Conservation (phyloP, 2,797 vertebrate genomes). For the Sus cebifrons region DNA sequence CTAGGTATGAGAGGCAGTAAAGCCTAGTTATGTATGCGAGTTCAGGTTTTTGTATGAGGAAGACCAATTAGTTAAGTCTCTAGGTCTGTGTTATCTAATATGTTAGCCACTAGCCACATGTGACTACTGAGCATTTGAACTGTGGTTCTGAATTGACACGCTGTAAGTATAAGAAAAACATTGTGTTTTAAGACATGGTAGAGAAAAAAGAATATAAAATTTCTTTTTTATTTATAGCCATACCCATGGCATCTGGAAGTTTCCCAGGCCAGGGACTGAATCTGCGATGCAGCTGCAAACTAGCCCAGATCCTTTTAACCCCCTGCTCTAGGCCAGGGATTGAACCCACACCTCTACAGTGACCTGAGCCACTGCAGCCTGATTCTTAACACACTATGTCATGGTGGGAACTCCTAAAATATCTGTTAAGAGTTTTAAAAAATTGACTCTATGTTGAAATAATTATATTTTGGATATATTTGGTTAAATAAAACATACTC, state of each 20-base stretch:
- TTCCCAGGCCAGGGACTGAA: no score
- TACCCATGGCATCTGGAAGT: no score
- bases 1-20: not conserved
- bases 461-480: not conserved
- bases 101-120: not conserved
- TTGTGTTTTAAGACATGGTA: not conserved
- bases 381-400: no score
- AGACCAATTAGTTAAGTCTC: not conserved
- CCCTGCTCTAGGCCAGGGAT: no score
- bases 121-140: not conserved
- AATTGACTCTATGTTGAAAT: not conserved
- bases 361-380: no score
- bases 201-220: not conserved
- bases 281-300: no score
- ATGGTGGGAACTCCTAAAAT: no score
- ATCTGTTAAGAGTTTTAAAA: not conserved
- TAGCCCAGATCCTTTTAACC: no score
- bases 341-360: no score
- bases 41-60: not conserved
- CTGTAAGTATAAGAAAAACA: not conserved
- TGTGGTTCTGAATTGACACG: not conserved
- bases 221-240: not conserved
- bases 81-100: not conserved
- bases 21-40: not conserved
- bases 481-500: not conserved